Percentiles rank a stretch among this genome's conserved stretches.
These are phyloP conservation scores for Ceriagrion tenellum DNA, from an alignment of 2,888 invertebrate species.

Conservation along the genomic window DNA sequence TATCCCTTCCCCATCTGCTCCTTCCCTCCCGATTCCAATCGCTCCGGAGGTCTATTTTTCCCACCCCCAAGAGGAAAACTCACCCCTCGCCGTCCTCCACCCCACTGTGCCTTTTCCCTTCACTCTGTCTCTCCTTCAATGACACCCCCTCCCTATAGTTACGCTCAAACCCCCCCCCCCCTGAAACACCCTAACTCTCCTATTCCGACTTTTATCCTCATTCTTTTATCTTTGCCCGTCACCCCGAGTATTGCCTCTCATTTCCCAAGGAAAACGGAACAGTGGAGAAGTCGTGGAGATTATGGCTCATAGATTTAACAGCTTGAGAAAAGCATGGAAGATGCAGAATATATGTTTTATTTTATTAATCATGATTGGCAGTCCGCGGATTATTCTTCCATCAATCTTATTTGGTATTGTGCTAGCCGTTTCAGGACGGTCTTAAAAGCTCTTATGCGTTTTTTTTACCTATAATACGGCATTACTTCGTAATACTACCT, in stretches of 20 bases:
- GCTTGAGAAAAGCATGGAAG: neutral
- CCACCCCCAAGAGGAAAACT: neutral
- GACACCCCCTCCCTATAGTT: neutral
- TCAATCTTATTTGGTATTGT: no score
- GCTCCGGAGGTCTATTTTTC: neutral
- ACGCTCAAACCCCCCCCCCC: neutral
- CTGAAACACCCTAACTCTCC: neutral
- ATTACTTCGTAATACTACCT: no score
- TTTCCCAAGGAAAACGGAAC: neutral
- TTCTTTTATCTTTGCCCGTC: neutral
- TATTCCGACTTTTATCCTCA: slow-evolving; percentile 7
- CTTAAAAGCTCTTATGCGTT: no score
- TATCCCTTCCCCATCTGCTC: neutral
- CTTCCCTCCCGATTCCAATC: slow-evolving; percentile 31
- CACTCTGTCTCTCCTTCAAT: neutral
- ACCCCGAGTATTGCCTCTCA: neutral
- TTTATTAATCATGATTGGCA: neutral
- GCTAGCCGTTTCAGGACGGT: no score
- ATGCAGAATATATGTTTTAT: neutral
- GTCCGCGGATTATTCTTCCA: no score
- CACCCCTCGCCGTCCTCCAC: neutral
- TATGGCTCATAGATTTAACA: neutral
- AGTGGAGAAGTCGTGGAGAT: neutral
- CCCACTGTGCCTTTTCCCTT: neutral
- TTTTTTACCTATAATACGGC: no score